A percentile compares a stretch with the other conserved stretches of the same genome.
phyloP scores from a whole-genome alignment of 2,888 invertebrate species.

The Leptopilina drosophilae region DNA sequence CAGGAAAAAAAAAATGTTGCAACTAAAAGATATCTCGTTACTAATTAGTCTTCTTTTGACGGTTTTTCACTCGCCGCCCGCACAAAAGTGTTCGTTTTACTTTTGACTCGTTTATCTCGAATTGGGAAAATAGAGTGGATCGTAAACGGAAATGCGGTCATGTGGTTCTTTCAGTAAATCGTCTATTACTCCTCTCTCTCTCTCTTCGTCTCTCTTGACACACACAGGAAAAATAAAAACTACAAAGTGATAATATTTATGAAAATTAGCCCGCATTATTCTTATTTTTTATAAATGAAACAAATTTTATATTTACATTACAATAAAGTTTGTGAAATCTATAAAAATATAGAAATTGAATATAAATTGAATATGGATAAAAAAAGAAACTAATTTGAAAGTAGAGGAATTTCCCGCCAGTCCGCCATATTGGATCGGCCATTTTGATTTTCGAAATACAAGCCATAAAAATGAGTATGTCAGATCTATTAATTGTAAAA shows the following conservation, averaged over 20 bases:
- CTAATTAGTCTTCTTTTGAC: slow-evolving; percentile 28
- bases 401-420: too few species aligned
- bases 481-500: neutral
- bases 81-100: slow-evolving; percentile 8
- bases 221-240: neutral
- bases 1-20: too few species aligned
- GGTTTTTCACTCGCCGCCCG: slow-evolving; percentile 10
- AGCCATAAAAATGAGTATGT: too few species aligned
- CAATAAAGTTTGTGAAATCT: too few species aligned
- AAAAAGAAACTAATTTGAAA: too few species aligned
- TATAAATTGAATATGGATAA: too few species aligned
- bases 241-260: neutral
- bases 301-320: too few species aligned
- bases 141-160: slow-evolving; percentile 22
- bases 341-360: too few species aligned
- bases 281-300: neutral
- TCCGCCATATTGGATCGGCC: too few species aligned
- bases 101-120: slow-evolving; percentile 25
- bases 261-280: slow-evolving; percentile 7
- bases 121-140: slow-evolving; percentile 33
- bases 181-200: neutral
- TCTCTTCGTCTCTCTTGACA: too few species aligned
- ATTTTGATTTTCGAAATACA: too few species aligned
- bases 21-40: neutral
- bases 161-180: slow-evolving; percentile 18